A percentile compares a stretch with the other conserved stretches of the same genome.
Evolutionary conservation across 2,888 invertebrate genomes (phyloP).

Genomic region (Leucophenga montana): DNA sequence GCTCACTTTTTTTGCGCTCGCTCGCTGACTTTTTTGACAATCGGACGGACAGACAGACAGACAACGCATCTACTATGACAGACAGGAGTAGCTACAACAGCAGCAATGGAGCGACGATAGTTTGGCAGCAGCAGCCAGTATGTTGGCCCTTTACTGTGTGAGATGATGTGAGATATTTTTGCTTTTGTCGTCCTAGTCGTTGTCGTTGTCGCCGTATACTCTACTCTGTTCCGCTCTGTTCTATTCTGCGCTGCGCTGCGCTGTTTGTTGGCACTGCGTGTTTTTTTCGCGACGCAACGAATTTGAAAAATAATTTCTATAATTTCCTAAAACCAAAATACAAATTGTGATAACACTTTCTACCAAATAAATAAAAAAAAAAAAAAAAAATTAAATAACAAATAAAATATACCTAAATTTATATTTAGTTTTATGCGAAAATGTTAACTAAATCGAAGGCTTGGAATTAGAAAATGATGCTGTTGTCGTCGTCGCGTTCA

Average conservation of each 20-base stretch:
- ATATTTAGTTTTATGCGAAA: too few species aligned
- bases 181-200: constrained; percentile 61
- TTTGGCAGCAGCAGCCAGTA: constrained; percentile 44
- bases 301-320: constrained; percentile 1
- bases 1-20: constrained; percentile 58
- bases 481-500: constrained; percentile 20
- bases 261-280: constrained; percentile 12
- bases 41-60: constrained; percentile 17
- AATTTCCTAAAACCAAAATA: neutral
- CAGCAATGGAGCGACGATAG: constrained; percentile 46
- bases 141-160: constrained; percentile 46
- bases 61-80: constrained; percentile 45
- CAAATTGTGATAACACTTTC: constrained; percentile 17
- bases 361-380: neutral
- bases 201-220: constrained; percentile 19
- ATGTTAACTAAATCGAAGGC: neutral
- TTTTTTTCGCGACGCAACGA: constrained; percentile 20
- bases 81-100: constrained; percentile 47
- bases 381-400: too few species aligned
- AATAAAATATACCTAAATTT: neutral
- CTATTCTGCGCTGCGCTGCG: constrained; percentile 6
- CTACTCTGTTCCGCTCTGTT: constrained; percentile 8
- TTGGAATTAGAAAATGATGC: neutral
- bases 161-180: constrained; percentile 64
- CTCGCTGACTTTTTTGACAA: constrained; percentile 18